Base-by-base conservation (phyloP, 1,140 invertebrate genomes). In the Caerostris extrusa region DNA sequence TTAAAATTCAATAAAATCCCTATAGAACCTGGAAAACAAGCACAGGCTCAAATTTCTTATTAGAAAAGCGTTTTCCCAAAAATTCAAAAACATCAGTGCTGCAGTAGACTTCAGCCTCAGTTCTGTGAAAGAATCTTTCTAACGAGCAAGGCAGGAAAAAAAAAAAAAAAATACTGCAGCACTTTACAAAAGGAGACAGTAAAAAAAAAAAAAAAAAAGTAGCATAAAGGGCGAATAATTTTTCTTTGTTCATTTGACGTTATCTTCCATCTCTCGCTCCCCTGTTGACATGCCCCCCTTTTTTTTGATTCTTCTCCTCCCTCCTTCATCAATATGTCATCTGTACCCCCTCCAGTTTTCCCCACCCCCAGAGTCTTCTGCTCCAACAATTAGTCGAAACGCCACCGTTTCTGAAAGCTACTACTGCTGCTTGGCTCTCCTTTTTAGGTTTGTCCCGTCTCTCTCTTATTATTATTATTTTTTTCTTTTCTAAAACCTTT, bases 271-370 rank as follows among this genome's bases (percentile, higher is more conserved):
- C 82, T 82, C 82, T 82, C 14, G n/a, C 57, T 60, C 83, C 88
- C 81, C 81, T 71, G 55, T 81, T 91, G 81, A 81, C 81, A 81
- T 83, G 81, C 90, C 82, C 34, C 58, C 91, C 60, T 57, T 2
- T 34, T n/a, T 67, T 92, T 86, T 82, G 82, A 92, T 69, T 92
- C 55, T 61, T 69, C 81, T 53, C 19, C 55, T 69, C 91, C 12
- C 64, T 81, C 81, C 92, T 77, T 89, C 92, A 93, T 93, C 92
- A 93, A 93, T 93, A 93, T 93, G 92, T 87, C 92, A 82, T 93
- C 92, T 81, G 92, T n/a, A 8, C 3, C 82, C 64, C 82, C 7
- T 64, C 34, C 5, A 50, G 12, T 64, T 34, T 57, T 60, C 69
- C 53, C 12, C 56, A 34, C 7, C 82, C 81, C 7, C 12, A 53